Base-by-base conservation (phyloP, 2,888 invertebrate genomes). In the Torymus auratus region DNA sequence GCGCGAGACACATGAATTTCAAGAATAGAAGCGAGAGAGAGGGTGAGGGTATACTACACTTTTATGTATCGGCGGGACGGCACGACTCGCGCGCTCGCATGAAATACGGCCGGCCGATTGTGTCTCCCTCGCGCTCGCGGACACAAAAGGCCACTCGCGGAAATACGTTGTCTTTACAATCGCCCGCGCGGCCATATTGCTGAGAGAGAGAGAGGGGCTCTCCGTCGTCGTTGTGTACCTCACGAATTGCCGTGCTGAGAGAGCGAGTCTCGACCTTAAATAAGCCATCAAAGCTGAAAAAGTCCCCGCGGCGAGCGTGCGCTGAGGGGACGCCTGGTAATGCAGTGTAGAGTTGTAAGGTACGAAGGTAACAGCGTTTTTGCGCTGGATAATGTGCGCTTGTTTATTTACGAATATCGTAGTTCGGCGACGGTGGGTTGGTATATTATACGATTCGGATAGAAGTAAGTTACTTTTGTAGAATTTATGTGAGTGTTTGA, bases 11-110 rank as follows among this genome's bases (percentile, higher is more conserved):
- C 78, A 76, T 76, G 81, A 74, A 78, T 81, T 81, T 81, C 73
- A 74, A 75, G 79, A 79, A 79, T 78, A 78, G 75, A 82, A 79
- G 82, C 68, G 82, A 79, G 79, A 5, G 28, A 28, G 41, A 41
- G 41, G 41, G 41, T 41, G 41, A 41, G 41, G 41, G 41, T 41
- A 20, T 20, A 41, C 75, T 20, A 41, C 75, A 76, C 56, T 82
- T 79, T 79, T 82, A 62, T 79, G 75, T 75, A 78, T 75, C 75
- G 75, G 69, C 74, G 55, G 62, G 67, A 75, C 74, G 69, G 82
- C 82, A 82, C 82, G 79, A 82, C 79, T 82, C 68, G 82, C 71
- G 79, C 79, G 82, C 79, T 82, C 68, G 82, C 71, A 82, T 82
- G 82, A 82, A 75, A 82, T 82, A 82, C 79, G 74, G 75, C 53